Base-by-base conservation (phyloP, 2,113 vertebrate species). In the Porphyrio hochstetteri region DNA sequence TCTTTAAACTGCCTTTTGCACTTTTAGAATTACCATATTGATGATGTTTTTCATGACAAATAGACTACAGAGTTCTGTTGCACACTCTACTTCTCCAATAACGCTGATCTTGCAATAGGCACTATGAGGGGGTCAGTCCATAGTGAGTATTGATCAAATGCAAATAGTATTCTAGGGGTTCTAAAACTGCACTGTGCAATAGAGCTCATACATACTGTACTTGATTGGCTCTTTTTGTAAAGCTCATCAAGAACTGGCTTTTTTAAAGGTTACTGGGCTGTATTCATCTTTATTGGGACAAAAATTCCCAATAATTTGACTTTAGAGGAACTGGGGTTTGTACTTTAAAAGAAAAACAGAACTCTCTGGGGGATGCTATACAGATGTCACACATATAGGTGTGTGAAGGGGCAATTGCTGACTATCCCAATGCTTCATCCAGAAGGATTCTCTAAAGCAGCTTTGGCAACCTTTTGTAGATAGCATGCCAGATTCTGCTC, bases 1-100 rank as follows among this genome's bases (percentile, higher is more conserved):
- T 84, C 63, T 93, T 95, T 69, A 77, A 96, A 67, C 55, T 80
- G 67, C 72, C 55, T 82, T 97, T 88, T 48, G 60, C n/a, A 83
- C 50, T 96, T 83, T 24, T 56, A 44, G 44, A 94, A 79, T 85
- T 94, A 89, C 74, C 79, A 92, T 86, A 63, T 42, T 86, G 35
- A 90, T 88, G 57, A 44, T 70, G 63, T 71, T 87, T 86, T 67
- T 29, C 52, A 14, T 90, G 76, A 74, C 50, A 88, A 76, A 82
- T 65, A 74, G 72, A 23, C 80, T 77, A 4, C 14, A n/a, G 55
- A 72, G 44, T 70, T 95, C 81, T 70, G 42, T 68, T 79, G 42
- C 10, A 2, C 52, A 40, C 70, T 88, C 4, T 9, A 6, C 59
- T 77, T 93, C 48, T 83, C 27, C 53, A 88, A 15, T 84, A 76